These are phyloP conservation scores for Siniperca knerii DNA, from an alignment of 2,113 vertebrate genomes.

Conservation along the genomic window DNA sequence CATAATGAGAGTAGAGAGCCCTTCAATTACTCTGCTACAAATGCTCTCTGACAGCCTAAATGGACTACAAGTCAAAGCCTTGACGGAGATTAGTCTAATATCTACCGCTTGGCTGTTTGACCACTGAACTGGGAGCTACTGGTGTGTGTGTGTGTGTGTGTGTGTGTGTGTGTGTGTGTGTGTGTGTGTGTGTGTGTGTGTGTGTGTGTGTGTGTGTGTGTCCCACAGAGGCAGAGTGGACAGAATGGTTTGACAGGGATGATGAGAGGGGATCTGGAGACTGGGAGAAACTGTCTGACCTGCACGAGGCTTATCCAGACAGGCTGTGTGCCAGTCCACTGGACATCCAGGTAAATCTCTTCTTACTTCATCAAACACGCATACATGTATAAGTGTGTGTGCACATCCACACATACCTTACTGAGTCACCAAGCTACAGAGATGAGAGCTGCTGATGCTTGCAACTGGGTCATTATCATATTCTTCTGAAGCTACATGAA, in stretches of 20 bases:
- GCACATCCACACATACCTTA: neutral
- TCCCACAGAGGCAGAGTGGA: slow-evolving; percentile 93
- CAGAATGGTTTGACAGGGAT: slow-evolving; percentile 93
- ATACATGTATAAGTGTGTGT: neutral
- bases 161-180: slow-evolving; percentile 30
- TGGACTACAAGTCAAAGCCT: slow-evolving; percentile 33
- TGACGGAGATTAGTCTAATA: slow-evolving; percentile 31
- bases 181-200: slow-evolving; percentile 39
- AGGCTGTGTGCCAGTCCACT: slow-evolving; percentile 91
- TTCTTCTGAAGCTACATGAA: slow-evolving; percentile 3
- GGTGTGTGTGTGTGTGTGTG: slow-evolving; percentile 23
- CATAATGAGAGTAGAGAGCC: slow-evolving; percentile 38
- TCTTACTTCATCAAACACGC: neutral
- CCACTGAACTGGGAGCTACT: slow-evolving; percentile 21
- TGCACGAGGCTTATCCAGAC: slow-evolving; percentile 88
- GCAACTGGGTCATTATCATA: neutral
- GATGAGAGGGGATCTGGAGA: slow-evolving; percentile 88
- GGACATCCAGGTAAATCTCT: slow-evolving; percentile 90
- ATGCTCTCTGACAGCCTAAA: slow-evolving; percentile 35
- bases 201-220: slow-evolving; percentile 36
- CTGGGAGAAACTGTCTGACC: slow-evolving; percentile 92
- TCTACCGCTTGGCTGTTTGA: slow-evolving; percentile 23
- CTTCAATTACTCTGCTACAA: slow-evolving; percentile 32
- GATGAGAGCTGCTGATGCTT: slow-evolving; percentile 2
- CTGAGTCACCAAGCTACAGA: neutral